Base-by-base conservation (phyloP, 2,797 vertebrate species). In the Galagoides demidoff region DNA sequence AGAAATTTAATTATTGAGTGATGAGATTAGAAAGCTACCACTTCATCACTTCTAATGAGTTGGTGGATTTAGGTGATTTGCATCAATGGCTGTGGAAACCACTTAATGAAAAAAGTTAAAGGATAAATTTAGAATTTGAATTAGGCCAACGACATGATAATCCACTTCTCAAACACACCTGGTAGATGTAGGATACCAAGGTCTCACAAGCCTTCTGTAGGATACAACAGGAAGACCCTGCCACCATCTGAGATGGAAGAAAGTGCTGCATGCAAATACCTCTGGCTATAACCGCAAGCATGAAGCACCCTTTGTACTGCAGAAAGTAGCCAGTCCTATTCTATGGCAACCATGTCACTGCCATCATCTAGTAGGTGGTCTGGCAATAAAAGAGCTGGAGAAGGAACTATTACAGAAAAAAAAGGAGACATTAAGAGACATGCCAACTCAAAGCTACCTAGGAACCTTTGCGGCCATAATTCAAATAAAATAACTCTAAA, bases 181-280 rank as follows among this genome's bases (percentile, higher is more conserved):
- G 20, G 20, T 29, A 39, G 49, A 45, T 34, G 49, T 25, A 37
- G 13, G 55, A 49, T 27, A 11, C 0, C 3, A 5, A 7, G 10
- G 20, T 27, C 1, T 9, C 39, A 9, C 1, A 12, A 31, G 22
- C 2, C 5, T 8, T 7, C 6, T 1, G 2, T 3, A 20, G 1
- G n/a, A 39, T 5, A 17, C 4, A 27, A 5, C 55, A 17, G 12
- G 1, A 59, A 29, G 10, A 19, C 11, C 25, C 52, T 2, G 11
- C 71, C 1, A 4, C 10, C 57, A 8, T 31, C n/a, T 7, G 22
- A 89, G 66, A 9, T 3, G 9, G 10, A 52, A 83, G 23, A 29
- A 89, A 57, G 31, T 2, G 25, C 2, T 55, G 31, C 37, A 3
- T 52, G 68, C 17, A 31, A 34, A n/a, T 61, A 4, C 2, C 5